Evolutionary conservation across 2,113 vertebrate genomes (phyloP).

Genomic region (Pithys albifrons): DNA sequence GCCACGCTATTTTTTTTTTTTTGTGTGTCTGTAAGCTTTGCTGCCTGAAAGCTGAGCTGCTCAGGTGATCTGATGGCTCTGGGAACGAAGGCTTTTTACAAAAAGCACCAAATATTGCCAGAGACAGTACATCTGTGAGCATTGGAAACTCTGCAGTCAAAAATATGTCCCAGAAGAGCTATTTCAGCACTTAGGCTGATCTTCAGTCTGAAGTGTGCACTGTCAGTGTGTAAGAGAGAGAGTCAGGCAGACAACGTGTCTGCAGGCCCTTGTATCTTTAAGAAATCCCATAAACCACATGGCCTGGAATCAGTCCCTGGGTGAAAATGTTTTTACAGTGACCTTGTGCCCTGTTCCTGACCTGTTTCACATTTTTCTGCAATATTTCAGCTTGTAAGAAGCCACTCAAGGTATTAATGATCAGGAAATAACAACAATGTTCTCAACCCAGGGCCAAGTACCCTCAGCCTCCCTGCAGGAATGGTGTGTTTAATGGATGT

Average conservation of each 20-base stretch:
- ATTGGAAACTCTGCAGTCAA: neutral
- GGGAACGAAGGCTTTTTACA: neutral
- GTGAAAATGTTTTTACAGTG: neutral
- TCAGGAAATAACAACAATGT: constrained; percentile 13
- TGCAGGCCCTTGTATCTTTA: neutral
- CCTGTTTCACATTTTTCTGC: neutral
- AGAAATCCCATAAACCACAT: neutral
- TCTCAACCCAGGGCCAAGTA: constrained; percentile 15
- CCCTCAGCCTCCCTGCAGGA: neutral
- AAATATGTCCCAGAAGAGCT: neutral
- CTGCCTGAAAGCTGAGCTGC: neutral
- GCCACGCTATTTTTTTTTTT: too few species aligned
- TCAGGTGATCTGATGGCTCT: neutral
- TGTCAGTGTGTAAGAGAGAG: neutral
- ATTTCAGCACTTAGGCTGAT: neutral
- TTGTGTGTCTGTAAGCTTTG: neutral
- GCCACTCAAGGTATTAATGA: neutral
- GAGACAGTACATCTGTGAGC: neutral
- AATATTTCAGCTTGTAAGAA: neutral
- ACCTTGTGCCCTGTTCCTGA: neutral
- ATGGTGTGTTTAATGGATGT: neutral
- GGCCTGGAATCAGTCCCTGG: neutral
- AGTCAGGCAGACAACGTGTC: neutral
- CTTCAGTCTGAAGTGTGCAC: neutral
- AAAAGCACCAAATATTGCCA: neutral